phyloP scores from a whole-genome alignment of 2,888 invertebrate species.

The Lasioglossum malachurum region DNA sequence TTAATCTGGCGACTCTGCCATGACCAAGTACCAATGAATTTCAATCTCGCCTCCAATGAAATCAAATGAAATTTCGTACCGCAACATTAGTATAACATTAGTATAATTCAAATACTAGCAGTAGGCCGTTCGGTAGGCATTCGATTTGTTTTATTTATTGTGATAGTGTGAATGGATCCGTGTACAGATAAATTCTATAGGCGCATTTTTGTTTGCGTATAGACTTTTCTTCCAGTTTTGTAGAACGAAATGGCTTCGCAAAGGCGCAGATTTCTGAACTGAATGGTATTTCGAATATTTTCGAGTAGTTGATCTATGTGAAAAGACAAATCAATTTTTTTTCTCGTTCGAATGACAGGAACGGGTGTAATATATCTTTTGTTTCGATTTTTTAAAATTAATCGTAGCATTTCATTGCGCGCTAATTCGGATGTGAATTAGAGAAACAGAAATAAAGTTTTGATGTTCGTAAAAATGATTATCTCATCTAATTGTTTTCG shows the following conservation, averaged over 20 bases:
- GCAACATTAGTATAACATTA: not conserved
- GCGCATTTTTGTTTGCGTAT: not conserved
- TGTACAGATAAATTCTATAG: not conserved
- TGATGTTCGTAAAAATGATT: not conserved
- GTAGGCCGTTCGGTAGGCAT: not conserved
- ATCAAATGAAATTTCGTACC: not conserved
- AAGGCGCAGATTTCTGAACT: not conserved
- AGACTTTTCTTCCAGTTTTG: not conserved
- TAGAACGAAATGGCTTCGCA: not conserved
- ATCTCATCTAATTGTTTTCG: not conserved
- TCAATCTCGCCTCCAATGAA: not conserved
- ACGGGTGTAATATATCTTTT: not conserved
- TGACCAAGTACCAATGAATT: not conserved
- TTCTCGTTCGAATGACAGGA: not conserved
- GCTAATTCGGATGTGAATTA: not conserved
- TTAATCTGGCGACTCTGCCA: too few species aligned
- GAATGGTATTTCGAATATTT: not conserved
- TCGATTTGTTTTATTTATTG: constrained; percentile 1
- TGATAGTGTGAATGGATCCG: not conserved
- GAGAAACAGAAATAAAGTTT: not conserved
- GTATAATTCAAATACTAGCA: not conserved
- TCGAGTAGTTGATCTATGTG: not conserved
- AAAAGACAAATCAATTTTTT: not conserved
- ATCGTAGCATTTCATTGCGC: not conserved
- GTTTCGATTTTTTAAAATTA: not conserved